Evolutionary conservation across 2,113 vertebrate genomes (phyloP), one percentile per base, ranked within the genome.

Genomic region (Pongo abelii): DNA sequence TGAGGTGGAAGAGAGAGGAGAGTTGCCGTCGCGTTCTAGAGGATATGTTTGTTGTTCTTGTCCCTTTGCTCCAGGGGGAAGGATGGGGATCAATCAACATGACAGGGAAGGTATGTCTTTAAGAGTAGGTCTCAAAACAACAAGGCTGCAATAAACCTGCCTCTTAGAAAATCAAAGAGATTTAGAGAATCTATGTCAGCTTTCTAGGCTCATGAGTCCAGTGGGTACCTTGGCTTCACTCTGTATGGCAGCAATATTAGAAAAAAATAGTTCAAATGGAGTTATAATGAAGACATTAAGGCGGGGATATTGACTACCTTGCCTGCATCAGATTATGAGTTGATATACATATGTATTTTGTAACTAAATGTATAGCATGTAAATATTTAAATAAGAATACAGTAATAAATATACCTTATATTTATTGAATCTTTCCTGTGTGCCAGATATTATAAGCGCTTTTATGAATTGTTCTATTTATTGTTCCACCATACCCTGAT

Each of bases 381-480:
- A 16, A 69, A 69, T 16, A 35, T 69, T 35, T 69, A n/a, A 69
- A 8, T 69, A 67, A 69, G 32, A 69, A 30, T 61, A 20, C 52
- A 27, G 30, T 90, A 84, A 93, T 90, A 77, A 74, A 35, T 75
- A 59, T 4, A 95, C 52, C 4, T 72, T 84, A 48, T 84, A 18
- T 78, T 94, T 90, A 80, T 90, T 72, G 13, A 75, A n/a, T 59
- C 3, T 38, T 55, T 91, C 27, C 75, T 50, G 7, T 50, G 35
- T 80, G 17, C 69, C 55, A 79, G 20, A 92, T n/a, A 27, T n/a
- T 77, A 4, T 81, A 88, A 67, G 10, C 59, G 43, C 40, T 92
- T 94, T 92, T 74, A 46, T 93, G 46, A 78, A 27, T 85, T 83
- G 30, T 67, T 96, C 95, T 78, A 52, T 85, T 67, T 86, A 64